phyloP scores from a whole-genome alignment of 2,888 invertebrate species.

The Cepaea hortensis region DNA sequence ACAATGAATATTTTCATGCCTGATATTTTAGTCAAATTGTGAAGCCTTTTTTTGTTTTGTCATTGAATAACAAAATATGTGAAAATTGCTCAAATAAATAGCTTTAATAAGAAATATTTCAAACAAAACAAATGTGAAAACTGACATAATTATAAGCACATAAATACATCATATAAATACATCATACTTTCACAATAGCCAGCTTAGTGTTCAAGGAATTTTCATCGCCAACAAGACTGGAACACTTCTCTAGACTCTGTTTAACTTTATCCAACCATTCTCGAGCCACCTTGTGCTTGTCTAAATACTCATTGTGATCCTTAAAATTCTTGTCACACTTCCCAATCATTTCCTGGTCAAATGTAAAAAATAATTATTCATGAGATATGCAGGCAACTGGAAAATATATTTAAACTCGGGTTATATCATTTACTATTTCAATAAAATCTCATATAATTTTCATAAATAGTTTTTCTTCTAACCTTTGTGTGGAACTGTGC shows the following conservation, averaged over 20 bases:
- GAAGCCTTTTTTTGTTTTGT: too few relatives aligned
- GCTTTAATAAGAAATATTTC: too few relatives aligned
- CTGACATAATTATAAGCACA: too few relatives aligned
- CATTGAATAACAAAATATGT: too few relatives aligned
- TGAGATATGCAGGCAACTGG: background rate
- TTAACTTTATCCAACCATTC: slow-evolving; percentile 86
- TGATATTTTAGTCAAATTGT: too few relatives aligned
- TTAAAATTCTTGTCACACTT: slow-evolving; percentile 89
- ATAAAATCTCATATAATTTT: too few relatives aligned
- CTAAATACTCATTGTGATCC: slow-evolving; percentile 89
- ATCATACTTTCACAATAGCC: slow-evolving; percentile 66
- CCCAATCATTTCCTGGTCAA: slow-evolving; percentile 83
- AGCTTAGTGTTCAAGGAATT: slow-evolving; percentile 80
- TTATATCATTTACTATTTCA: too few relatives aligned
- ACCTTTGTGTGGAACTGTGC: too few relatives aligned
- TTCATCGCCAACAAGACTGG: slow-evolving; percentile 90
- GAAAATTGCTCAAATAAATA: too few relatives aligned
- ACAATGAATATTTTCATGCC: too few relatives aligned
- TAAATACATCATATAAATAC: slow-evolving; percentile 43
- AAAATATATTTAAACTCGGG: background rate
- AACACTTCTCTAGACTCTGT: slow-evolving; percentile 82
- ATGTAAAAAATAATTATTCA: background rate
- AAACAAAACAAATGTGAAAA: too few relatives aligned
- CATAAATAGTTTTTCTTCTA: too few relatives aligned
- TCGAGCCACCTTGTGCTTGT: slow-evolving; percentile 82